These are phyloP conservation scores for Hipparchia semele DNA, from an alignment of 2,888 invertebrate genomes.

Conservation along the genomic window DNA sequence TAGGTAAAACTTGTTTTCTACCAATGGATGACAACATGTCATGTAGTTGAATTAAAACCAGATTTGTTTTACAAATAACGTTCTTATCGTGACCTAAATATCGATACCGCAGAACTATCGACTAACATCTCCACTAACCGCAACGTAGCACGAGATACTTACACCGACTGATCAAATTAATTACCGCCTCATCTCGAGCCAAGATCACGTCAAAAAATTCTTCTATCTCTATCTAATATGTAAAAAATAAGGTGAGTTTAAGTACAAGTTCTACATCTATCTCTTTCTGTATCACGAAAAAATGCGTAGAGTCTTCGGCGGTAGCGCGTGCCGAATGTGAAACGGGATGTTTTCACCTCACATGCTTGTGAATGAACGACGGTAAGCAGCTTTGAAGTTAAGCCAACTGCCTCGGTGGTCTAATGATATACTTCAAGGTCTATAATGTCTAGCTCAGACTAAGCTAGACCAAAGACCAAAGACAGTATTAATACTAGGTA, in stretches of 20 bases:
- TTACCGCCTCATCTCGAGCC: slow-evolving; percentile 75
- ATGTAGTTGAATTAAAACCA: not conserved
- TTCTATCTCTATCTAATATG: slow-evolving; percentile 50
- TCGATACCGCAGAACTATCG: slow-evolving; percentile 37
- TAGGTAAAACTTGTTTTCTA: not conserved
- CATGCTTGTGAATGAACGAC: slow-evolving; percentile 63
- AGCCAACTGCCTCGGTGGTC: not conserved
- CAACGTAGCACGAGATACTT: slow-evolving; percentile 59
- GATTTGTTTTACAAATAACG: slow-evolving; percentile 15
- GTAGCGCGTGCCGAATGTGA: slow-evolving; percentile 77
- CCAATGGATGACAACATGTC: slow-evolving; percentile 6
- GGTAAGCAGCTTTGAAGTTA: slow-evolving; percentile 44
- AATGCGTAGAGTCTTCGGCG: slow-evolving; percentile 61
- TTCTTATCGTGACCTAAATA: slow-evolving; percentile 27
- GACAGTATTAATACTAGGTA: too few relatives aligned
- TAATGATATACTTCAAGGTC: too few relatives aligned
- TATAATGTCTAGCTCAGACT: not conserved
- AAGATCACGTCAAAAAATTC: slow-evolving; percentile 62
- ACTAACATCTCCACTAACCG: slow-evolving; percentile 54
- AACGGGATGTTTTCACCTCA: slow-evolving; percentile 74
- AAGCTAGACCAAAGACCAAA: too few relatives aligned
- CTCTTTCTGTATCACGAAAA: slow-evolving; percentile 49
- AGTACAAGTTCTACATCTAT: slow-evolving; percentile 29
- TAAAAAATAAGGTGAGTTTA: slow-evolving; percentile 44
- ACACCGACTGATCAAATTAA: slow-evolving; percentile 78